Percentiles rank a stretch among this genome's conserved stretches.
phyloP scores from a whole-genome alignment of 2,113 vertebrate genomes.

The Bombycilla garrulus region DNA sequence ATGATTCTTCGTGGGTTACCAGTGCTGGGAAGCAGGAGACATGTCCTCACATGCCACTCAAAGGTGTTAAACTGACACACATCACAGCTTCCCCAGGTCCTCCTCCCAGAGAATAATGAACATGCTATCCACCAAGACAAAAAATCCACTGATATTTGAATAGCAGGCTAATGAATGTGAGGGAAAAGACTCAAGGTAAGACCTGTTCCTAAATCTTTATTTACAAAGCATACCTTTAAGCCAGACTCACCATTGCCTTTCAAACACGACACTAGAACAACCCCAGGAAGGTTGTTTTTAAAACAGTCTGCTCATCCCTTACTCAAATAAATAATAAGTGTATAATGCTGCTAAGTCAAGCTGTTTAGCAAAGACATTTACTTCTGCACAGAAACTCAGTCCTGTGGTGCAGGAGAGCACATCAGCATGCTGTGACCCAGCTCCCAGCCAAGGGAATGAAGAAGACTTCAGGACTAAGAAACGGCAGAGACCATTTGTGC shows the following conservation, averaged over 20 bases:
- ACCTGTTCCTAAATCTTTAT: slow-evolving; percentile 5
- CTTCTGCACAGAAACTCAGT: background rate
- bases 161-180: background rate
- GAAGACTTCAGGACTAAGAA: background rate
- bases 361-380: background rate
- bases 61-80: background rate
- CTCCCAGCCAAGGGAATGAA: background rate
- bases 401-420: background rate
- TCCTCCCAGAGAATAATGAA: background rate
- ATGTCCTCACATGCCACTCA: background rate
- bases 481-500: background rate
- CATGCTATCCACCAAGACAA: background rate
- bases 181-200: background rate
- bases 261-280: background rate
- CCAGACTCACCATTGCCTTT: slow-evolving; percentile 37
- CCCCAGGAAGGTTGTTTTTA: slow-evolving; percentile 12
- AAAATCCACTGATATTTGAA: background rate
- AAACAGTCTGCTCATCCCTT: background rate
- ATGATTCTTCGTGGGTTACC: background rate
- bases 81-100: background rate
- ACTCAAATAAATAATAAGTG: background rate
- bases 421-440: background rate
- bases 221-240: slow-evolving; percentile 32
- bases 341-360: background rate
- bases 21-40: background rate